These are phyloP conservation scores for Acanthosepion esculentum DNA, from an alignment of 2,888 invertebrate genomes.

Conservation along the genomic window DNA sequence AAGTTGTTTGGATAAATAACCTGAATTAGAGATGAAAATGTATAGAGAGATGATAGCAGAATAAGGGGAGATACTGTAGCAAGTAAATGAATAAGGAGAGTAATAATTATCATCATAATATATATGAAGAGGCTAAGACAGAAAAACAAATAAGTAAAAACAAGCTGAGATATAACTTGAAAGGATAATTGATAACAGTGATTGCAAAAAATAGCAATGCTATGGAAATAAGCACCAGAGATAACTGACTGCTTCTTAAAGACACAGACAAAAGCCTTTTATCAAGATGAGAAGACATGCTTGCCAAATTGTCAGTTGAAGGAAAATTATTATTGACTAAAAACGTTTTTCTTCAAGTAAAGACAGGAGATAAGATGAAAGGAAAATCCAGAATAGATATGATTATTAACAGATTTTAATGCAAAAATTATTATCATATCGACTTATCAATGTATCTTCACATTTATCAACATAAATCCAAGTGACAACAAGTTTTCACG, in stretches of 20 bases:
- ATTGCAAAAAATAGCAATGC: background rate
- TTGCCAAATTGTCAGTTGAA: background rate
- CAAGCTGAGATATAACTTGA: background rate
- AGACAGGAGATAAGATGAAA: background rate
- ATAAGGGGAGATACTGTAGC: background rate
- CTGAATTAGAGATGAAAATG: background rate
- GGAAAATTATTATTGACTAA: background rate
- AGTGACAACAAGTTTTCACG: too few relatives aligned
- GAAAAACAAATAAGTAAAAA: background rate
- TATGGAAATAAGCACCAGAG: background rate
- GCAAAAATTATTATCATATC: too few relatives aligned
- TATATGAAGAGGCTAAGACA: background rate
- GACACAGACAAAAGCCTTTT: background rate
- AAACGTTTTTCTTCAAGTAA: background rate
- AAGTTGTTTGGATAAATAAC: background rate
- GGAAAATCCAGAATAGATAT: background rate
- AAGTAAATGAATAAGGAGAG: background rate
- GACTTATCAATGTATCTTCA: too few relatives aligned
- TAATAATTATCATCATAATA: background rate
- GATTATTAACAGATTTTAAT: background rate
- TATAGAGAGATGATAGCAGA: background rate
- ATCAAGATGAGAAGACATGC: background rate
- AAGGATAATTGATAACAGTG: background rate
- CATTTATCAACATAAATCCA: too few relatives aligned
- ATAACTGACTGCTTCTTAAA: background rate